Conservation (phyloP, 2,797 vertebrate genomes). For the Australoheros facetus region DNA sequence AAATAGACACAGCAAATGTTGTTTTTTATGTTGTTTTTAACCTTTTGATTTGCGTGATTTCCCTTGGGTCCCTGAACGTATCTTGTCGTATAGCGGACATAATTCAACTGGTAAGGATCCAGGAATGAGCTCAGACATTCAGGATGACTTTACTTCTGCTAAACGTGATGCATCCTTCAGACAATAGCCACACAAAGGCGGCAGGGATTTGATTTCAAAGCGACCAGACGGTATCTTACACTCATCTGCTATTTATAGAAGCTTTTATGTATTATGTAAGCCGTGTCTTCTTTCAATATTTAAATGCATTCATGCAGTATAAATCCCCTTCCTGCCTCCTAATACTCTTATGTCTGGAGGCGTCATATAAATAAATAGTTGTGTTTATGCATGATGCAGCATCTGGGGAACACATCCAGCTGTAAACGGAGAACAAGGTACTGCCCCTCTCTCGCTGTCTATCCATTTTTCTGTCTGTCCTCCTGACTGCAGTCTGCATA, state of each 20-base stretch:
- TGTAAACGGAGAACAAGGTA: conserved; percentile 58
- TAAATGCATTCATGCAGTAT: conserved; percentile 50
- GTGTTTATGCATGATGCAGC: conserved; percentile 63
- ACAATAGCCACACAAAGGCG: not conserved
- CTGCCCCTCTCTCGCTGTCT: conserved; percentile 33
- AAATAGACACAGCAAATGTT: not conserved
- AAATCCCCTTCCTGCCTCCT: conserved; percentile 9
- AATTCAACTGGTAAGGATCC: conserved; percentile 11
- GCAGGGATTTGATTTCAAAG: conserved; percentile 10
- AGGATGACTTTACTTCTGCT: not conserved
- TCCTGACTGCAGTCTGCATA: conserved; percentile 72
- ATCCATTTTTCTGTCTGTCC: conserved; percentile 64
- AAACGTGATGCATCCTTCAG: not conserved
- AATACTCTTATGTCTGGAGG: conserved; percentile 41
- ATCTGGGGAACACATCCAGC: conserved; percentile 70
- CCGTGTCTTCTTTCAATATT: conserved; percentile 44
- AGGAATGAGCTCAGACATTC: conserved; percentile 35
- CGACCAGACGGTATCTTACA: not conserved
- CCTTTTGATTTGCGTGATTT: not conserved
- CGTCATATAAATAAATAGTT: conserved; percentile 56
- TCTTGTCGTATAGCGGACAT: not conserved
- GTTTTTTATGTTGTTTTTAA: not conserved
- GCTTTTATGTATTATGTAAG: conserved; percentile 54
- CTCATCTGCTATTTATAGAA: conserved; percentile 43
- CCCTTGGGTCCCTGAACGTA: conserved; percentile 22